phyloP scores from a whole-genome alignment of 2,797 vertebrate species.

The Glossophaga mutica region DNA sequence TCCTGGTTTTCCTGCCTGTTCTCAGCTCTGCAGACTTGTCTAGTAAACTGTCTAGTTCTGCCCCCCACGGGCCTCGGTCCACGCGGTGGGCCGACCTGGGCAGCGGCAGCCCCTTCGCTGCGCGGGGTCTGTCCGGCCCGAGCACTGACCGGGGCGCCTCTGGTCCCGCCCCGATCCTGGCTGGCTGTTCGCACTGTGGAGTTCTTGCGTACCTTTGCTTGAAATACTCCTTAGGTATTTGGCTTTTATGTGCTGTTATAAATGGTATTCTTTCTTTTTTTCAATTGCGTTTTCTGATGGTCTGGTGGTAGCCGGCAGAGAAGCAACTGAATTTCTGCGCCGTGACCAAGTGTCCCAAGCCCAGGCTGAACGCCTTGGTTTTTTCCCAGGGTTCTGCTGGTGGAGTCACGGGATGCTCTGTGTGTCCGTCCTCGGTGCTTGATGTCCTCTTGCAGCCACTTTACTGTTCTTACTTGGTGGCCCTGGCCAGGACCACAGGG shows the following conservation, averaged over 20 bases:
- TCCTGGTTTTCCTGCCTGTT: background rate
- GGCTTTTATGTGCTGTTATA: background rate
- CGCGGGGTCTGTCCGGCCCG: background rate
- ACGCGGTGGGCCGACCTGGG: background rate
- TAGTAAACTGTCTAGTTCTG: background rate
- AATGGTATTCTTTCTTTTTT: background rate
- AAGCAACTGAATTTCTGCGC: background rate
- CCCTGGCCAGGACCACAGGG: background rate
- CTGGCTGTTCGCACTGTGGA: background rate
- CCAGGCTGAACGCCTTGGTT: no score
- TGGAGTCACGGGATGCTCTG: background rate
- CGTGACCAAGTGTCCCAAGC: rapidly evolving
- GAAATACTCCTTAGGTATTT: background rate
- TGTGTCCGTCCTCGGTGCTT: background rate
- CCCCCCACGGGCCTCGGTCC: background rate
- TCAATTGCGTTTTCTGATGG: background rate
- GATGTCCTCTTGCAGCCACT: background rate
- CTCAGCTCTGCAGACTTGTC: background rate
- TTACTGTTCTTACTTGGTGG: background rate
- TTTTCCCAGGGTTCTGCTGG: no score
- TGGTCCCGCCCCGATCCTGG: background rate
- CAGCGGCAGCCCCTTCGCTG: rapidly evolving
- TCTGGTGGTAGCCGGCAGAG: background rate
- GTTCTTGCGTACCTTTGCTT: background rate
- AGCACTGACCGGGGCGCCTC: no score